Evolutionary conservation across 2,113 vertebrate genomes (phyloP), one percentile per base, ranked within the genome.

Genomic region (Acanthochromis polyacanthus): DNA sequence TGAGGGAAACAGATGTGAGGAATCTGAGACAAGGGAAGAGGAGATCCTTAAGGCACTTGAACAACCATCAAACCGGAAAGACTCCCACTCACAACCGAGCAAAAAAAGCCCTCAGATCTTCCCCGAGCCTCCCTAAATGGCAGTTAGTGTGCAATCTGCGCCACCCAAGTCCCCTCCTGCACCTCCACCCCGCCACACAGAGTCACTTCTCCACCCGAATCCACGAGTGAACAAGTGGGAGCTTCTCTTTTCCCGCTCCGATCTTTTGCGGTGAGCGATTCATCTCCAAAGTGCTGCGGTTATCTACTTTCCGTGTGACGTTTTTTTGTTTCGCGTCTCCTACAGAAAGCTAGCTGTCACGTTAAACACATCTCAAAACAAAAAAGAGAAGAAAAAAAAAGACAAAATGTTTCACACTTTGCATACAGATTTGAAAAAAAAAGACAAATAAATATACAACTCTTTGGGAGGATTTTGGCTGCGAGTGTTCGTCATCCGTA

Each of bases 11-110:
- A 80, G 81, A 88, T 84, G 83, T 82, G 71, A 70, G 75, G 83
- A 71, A 76, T 75, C 70, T 62, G 73, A 91, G 73, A 77, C 72
- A 65, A 70, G 75, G 40, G 66, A 76, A 64, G 72, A 76, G 81
- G 73, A 85, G 84, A 84, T 81, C 89, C 92, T 84, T 70, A 94
- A 95, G 93, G 94, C 95, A 95, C 95, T 94, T 94, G 87, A 90
- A 93, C 87, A 36, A 73, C 82, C 82, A 87, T 81, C 87, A 78
- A 78, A 82, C 82, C 80, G 82, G 79, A 89, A 86, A 90, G 75
- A 83, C 71, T 80, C 85, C 88, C 84, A 75, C 86, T 83, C 84
- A 82, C 88, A 53, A 63, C 46, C 61, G 10, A 73, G 61, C 64
- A 71, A 59, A 78, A 55, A 75, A 78, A 80, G 71, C 78, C 78